These are phyloP conservation scores for Euthynnus affinis DNA, from an alignment of 2,797 vertebrate genomes.

Conservation along the genomic window DNA sequence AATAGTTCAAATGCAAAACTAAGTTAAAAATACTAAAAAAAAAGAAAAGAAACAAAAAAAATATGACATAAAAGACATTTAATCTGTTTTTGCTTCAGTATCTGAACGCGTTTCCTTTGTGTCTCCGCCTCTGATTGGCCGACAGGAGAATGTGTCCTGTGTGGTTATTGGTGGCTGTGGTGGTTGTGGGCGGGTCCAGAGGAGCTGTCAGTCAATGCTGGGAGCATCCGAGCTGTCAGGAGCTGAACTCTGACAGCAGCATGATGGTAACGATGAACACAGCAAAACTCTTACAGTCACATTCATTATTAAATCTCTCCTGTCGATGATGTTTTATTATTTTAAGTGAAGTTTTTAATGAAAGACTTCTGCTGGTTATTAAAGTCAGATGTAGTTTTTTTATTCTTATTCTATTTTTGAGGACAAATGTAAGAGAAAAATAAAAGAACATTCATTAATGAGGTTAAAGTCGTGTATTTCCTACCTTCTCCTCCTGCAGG, in stretches of 20 bases:
- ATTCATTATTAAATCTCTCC: no score
- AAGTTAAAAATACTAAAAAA: no score
- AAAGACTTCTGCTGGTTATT: no score
- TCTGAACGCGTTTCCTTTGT: background rate
- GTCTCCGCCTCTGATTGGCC: constrained; percentile 20
- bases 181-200: constrained; percentile 78
- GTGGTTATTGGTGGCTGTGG: constrained; percentile 79
- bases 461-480: no score
- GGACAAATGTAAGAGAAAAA: no score
- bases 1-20: no score
- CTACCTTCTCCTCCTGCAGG: constrained; percentile 71
- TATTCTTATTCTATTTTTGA: no score
- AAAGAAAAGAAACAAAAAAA: background rate
- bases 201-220: constrained; percentile 82
- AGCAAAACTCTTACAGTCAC: no score
- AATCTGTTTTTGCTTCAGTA: background rate
- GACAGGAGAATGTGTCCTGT: constrained; percentile 76
- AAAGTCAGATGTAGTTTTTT: no score
- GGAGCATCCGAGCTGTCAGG: constrained; percentile 83
- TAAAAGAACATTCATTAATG: no score
- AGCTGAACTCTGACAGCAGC: constrained; percentile 81
- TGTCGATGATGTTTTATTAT: no score
- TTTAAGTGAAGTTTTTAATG: no score
- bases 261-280: constrained; percentile 78
- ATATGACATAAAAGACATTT: background rate